These are phyloP conservation scores for Isichthys henryi DNA, from an alignment of 2,113 vertebrate species.

Conservation along the genomic window DNA sequence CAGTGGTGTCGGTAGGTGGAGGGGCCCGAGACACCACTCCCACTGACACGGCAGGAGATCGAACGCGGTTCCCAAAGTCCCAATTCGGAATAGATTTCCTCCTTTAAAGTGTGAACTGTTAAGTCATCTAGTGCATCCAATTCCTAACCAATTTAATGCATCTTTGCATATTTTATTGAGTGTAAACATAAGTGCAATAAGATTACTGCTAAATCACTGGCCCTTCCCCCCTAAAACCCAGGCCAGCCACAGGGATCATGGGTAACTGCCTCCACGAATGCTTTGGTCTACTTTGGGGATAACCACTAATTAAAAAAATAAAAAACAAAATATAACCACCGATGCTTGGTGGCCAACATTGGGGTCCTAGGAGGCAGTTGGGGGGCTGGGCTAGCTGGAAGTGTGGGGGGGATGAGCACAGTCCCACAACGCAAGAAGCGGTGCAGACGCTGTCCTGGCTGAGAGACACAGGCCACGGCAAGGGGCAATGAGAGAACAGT, in stretches of 20 bases:
- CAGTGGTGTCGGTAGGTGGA: neutral
- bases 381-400: neutral
- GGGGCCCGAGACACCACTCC: neutral
- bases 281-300: constrained; percentile 8
- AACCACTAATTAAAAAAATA: neutral
- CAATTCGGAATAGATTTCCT: neutral
- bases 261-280: constrained; percentile 18
- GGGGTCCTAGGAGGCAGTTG: neutral
- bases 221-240: neutral
- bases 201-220: constrained; percentile 38
- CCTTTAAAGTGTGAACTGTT: neutral
- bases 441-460: neutral
- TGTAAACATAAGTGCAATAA: constrained; percentile 58
- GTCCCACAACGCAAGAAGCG: constrained; percentile 12
- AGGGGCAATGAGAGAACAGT: constrained; percentile 50
- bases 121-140: neutral
- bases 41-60: neutral
- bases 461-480: constrained; percentile 29
- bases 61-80: constrained; percentile 11
- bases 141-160: constrained; percentile 29
- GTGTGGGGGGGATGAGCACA: constrained; percentile 28
- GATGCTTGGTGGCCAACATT: too few species aligned
- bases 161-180: constrained; percentile 60
- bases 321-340: neutral
- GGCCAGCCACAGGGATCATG: neutral